These are phyloP conservation scores for Danaus chrysippus DNA, from an alignment of 2,888 invertebrate species.

Conservation along the genomic window DNA sequence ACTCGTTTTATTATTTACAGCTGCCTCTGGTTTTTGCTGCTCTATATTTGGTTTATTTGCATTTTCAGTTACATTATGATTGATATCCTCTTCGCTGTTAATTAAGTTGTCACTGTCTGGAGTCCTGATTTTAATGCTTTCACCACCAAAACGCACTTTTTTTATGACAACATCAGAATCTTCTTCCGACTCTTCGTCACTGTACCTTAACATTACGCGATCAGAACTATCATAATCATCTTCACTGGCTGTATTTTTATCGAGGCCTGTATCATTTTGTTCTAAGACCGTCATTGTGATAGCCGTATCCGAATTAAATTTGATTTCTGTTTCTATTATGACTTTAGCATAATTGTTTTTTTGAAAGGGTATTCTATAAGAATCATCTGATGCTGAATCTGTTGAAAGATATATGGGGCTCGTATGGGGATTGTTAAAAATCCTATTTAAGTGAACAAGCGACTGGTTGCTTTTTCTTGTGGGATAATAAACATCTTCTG, in stretches of 20 bases:
- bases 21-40: constrained; percentile 40
- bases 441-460: constrained; percentile 59
- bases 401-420: constrained; percentile 59
- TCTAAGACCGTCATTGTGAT: constrained; percentile 92
- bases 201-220: constrained; percentile 77
- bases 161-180: constrained; percentile 79
- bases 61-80: constrained; percentile 35
- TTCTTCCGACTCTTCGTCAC: constrained; percentile 81
- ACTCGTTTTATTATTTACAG: constrained; percentile 19
- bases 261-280: constrained; percentile 77
- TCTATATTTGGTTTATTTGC: constrained; percentile 30
- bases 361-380: constrained; percentile 64
- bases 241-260: constrained; percentile 65
- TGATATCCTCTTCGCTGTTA: constrained; percentile 76
- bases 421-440: constrained; percentile 50
- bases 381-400: constrained; percentile 81
- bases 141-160: constrained; percentile 92
- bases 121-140: constrained; percentile 90
- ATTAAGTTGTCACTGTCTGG: constrained; percentile 88
- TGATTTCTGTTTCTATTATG: constrained; percentile 90
- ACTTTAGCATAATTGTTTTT: constrained; percentile 80
- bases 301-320: constrained; percentile 88
- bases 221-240: constrained; percentile 70
- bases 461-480: constrained; percentile 59
- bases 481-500: constrained; percentile 69